Percentiles rank a stretch among this genome's conserved stretches.
These are phyloP conservation scores for Clarias magur DNA, from an alignment of 2,113 vertebrate species.

Conservation along the genomic window DNA sequence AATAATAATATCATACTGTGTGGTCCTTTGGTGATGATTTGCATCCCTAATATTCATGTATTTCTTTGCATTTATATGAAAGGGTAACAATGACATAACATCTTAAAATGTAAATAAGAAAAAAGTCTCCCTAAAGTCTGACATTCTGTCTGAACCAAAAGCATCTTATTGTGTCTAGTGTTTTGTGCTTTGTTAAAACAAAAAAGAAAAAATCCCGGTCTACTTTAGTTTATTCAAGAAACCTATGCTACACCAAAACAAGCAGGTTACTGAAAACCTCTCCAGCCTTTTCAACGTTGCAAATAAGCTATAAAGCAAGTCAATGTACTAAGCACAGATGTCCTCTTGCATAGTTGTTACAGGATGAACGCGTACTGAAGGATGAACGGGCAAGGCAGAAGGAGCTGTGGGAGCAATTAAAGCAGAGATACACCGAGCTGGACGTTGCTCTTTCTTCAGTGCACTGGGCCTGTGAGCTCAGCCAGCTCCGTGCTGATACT, in stretches of 20 bases:
- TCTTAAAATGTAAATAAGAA: not conserved
- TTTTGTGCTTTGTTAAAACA: not conserved
- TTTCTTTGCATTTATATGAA: not conserved
- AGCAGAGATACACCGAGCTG: slow-evolving; percentile 68
- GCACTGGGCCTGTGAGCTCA: slow-evolving; percentile 71
- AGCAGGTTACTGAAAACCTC: not conserved
- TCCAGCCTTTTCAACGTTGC: not conserved
- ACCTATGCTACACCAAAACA: not conserved
- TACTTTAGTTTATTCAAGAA: not conserved
- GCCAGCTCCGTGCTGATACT: slow-evolving; percentile 69
- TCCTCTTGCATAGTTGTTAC: not conserved
- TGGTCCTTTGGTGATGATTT: too few species aligned
- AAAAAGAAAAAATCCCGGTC: not conserved
- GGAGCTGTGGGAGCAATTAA: slow-evolving; percentile 71
- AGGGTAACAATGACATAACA: not conserved
- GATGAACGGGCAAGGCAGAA: slow-evolving; percentile 60
- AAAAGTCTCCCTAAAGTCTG: not conserved
- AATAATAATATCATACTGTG: too few species aligned
- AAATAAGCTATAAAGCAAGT: not conserved
- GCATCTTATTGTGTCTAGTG: not conserved
- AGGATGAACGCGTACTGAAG: slow-evolving; percentile 63
- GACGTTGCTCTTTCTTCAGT: slow-evolving; percentile 70
- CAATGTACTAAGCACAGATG: not conserved
- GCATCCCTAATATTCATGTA: not conserved
- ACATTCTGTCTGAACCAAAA: not conserved